Evolutionary conservation across 2,797 vertebrate genomes (phyloP).

Genomic region (Amblyraja radiata): DNA sequence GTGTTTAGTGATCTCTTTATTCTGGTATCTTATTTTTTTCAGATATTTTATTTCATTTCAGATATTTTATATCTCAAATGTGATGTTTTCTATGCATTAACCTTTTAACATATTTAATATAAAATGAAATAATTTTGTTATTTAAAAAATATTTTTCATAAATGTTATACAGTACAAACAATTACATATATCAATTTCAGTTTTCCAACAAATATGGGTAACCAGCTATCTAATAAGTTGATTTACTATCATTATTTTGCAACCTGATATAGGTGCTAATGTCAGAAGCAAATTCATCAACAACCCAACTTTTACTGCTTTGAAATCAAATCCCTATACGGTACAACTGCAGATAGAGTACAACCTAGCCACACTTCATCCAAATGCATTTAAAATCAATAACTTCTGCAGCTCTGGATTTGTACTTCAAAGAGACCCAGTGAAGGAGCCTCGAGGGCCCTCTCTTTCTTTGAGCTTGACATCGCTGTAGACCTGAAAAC

Average conservation of each 20-base stretch:
- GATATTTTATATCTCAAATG: constrained; percentile 56
- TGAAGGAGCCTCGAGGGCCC: constrained; percentile 48
- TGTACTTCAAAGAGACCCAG: constrained; percentile 48
- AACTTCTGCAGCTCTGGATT: constrained; percentile 40
- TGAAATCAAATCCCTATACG: not conserved
- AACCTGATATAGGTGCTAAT: not conserved
- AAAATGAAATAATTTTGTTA: not conserved
- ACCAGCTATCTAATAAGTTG: not conserved
- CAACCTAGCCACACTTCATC: not conserved
- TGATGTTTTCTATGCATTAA: constrained; percentile 45
- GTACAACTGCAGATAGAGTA: not conserved
- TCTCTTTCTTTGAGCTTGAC: constrained; percentile 50
- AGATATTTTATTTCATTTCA: constrained; percentile 37
- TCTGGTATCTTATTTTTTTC: too few relatives aligned
- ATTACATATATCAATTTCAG: not conserved
- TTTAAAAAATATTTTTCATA: not conserved
- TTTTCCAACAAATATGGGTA: not conserved
- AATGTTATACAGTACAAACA: not conserved
- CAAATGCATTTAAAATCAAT: not conserved
- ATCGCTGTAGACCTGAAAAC: constrained; percentile 52
- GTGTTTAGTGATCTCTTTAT: too few relatives aligned
- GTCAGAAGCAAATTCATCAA: not conserved
- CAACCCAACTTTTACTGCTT: not conserved
- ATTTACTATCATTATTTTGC: not conserved
- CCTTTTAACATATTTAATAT: not conserved